A percentile compares a stretch with the other conserved stretches of the same genome.
Evolutionary conservation across 2,888 invertebrate genomes (phyloP).

Genomic region (Archips crataeganus): DNA sequence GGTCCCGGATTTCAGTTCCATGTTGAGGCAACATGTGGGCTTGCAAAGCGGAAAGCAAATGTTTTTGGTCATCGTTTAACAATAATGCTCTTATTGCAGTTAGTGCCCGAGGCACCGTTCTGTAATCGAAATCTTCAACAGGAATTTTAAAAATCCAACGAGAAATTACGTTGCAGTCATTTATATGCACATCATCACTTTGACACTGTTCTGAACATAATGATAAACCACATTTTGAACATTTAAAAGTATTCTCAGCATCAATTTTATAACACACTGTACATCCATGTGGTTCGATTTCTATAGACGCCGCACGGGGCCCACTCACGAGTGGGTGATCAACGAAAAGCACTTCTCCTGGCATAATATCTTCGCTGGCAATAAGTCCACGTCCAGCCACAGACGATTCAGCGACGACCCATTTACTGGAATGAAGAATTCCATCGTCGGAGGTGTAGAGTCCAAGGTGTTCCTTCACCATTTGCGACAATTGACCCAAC

Average conservation of each 20-base stretch:
- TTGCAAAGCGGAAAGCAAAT: slow-evolving; percentile 82
- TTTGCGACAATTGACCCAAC: slow-evolving; percentile 80
- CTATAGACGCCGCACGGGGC: slow-evolving; percentile 85
- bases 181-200: slow-evolving; percentile 83
- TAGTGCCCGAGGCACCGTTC: slow-evolving; percentile 67
- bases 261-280: slow-evolving; percentile 87
- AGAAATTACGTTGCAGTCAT: slow-evolving; percentile 88
- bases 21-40: slow-evolving; percentile 83
- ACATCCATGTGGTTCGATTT: slow-evolving; percentile 86
- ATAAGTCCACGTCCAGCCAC: slow-evolving; percentile 90
- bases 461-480: slow-evolving; percentile 78
- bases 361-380: slow-evolving; percentile 87
- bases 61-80: slow-evolving; percentile 76
- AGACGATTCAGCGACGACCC: slow-evolving; percentile 87
- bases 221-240: slow-evolving; percentile 89
- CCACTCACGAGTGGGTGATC: slow-evolving; percentile 90
- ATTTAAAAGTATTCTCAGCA: slow-evolving; percentile 74
- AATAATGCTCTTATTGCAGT: slow-evolving; percentile 73
- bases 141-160: slow-evolving; percentile 84
- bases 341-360: slow-evolving; percentile 89
- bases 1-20: slow-evolving; percentile 84
- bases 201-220: slow-evolving; percentile 89
- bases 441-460: slow-evolving; percentile 60
- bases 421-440: slow-evolving; percentile 70
- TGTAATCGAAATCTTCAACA: slow-evolving; percentile 70